phyloP scores from a whole-genome alignment of 1,140 invertebrate species.

The Neotoxoptera formosana region DNA sequence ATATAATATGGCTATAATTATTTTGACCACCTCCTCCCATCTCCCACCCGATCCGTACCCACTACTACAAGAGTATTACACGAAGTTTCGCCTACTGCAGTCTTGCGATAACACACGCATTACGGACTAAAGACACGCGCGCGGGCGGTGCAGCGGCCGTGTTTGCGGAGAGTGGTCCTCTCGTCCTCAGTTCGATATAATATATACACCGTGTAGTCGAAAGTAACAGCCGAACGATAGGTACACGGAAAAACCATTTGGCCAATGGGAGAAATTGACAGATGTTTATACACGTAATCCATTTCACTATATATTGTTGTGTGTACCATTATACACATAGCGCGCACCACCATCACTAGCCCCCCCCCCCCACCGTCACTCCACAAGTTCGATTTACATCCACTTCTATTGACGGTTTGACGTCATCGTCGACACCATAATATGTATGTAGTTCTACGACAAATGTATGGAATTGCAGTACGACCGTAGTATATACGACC shows the following conservation, averaged over 20 bases:
- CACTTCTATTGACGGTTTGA: background rate
- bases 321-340: background rate
- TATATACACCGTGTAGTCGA: background rate
- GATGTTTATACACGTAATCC: constrained; percentile 51
- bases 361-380: background rate
- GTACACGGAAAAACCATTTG: constrained; percentile 55
- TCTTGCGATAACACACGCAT: background rate
- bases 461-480: background rate
- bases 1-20: background rate
- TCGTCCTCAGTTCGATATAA: background rate
- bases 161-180: background rate
- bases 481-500: no score
- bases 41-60: background rate
- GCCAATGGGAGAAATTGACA: constrained; percentile 49
- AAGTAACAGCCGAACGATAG: constrained; percentile 31
- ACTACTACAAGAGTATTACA: background rate
- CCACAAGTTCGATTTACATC: background rate
- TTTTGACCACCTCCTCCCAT: background rate
- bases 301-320: constrained; percentile 37
- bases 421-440: background rate
- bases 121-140: background rate
- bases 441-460: background rate
- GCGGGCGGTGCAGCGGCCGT: background rate
- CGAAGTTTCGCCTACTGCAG: background rate
- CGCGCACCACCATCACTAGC: background rate